Evolutionary conservation across 2,113 vertebrate species (phyloP).

Genomic region (Chamaea fasciata): DNA sequence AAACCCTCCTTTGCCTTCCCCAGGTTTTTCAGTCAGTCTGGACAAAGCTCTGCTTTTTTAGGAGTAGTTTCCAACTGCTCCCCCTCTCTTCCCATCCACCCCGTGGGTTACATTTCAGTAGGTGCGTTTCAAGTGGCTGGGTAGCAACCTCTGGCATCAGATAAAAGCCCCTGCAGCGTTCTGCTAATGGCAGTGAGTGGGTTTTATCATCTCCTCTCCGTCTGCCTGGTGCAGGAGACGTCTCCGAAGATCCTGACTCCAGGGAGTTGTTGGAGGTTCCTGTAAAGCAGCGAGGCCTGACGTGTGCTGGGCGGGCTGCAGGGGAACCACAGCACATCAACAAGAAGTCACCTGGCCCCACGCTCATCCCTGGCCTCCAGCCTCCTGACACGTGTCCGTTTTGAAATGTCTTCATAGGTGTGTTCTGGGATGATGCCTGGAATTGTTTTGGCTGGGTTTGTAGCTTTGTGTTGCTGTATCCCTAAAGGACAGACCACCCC

Average conservation of each 20-base stretch:
- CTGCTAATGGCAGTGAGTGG: not conserved
- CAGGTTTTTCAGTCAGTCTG: not conserved
- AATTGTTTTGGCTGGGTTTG: not conserved
- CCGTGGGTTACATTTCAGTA: not conserved
- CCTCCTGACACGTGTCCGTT: not conserved
- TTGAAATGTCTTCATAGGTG: not conserved
- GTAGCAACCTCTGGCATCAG: not conserved
- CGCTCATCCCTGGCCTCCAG: not conserved
- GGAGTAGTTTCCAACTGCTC: not conserved
- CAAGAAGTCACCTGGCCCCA: not conserved
- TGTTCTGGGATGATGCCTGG: not conserved
- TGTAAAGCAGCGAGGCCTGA: not conserved
- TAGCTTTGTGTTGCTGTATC: not conserved
- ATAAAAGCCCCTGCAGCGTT: not conserved
- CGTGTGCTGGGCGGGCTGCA: not conserved
- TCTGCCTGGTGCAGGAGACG: not conserved
- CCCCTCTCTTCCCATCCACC: not conserved
- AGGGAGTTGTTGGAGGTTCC: not conserved
- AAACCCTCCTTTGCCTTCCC: not conserved
- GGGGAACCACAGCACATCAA: not conserved
- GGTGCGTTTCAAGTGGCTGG: not conserved
- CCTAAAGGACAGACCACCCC: not conserved
- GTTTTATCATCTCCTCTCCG: not conserved
- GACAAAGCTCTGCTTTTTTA: not conserved
- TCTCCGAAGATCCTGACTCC: not conserved